These are phyloP conservation scores for Limulus polyphemus DNA, from an alignment of 2,888 invertebrate genomes.

Conservation along the genomic window DNA sequence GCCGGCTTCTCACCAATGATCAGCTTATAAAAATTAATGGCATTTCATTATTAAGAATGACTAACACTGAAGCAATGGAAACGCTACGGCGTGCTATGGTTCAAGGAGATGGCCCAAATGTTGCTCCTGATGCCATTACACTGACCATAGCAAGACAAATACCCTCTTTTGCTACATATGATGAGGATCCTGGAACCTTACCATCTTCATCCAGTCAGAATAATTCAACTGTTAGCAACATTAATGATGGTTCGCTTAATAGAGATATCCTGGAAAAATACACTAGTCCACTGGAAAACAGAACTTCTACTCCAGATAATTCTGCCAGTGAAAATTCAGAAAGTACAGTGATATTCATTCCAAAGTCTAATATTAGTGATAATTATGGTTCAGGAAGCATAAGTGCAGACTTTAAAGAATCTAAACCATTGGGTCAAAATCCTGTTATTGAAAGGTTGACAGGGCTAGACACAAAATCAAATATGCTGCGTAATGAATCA, in stretches of 20 bases:
- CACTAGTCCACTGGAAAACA: no score
- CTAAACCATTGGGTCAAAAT: background rate
- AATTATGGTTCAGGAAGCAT: background rate
- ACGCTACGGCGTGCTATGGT: conserved; percentile 49
- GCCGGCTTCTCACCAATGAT: conserved; percentile 74
- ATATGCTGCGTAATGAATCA: background rate
- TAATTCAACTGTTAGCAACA: no score
- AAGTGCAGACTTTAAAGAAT: background rate
- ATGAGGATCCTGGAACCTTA: no score
- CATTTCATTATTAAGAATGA: conserved; percentile 68
- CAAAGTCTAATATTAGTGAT: conserved; percentile 1
- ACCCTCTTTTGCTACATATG: background rate
- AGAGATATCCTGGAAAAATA: no score
- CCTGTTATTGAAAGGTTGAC: background rate
- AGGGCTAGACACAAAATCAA: background rate
- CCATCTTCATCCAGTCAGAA: no score
- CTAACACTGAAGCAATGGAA: conserved; percentile 91
- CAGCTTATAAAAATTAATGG: conserved; percentile 83
- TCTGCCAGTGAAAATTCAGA: conserved; percentile 20
- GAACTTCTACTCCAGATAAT: conserved; percentile 14
- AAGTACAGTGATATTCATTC: conserved; percentile 16
- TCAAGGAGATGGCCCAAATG: conserved; percentile 41
- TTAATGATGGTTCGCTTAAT: no score
- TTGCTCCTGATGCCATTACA: conserved; percentile 71
- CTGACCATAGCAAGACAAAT: conserved; percentile 73